Percentiles rank a stretch among this genome's conserved stretches.
Conservation (phyloP, 2,797 vertebrate genomes). For the Danio aesculapii region DNA sequence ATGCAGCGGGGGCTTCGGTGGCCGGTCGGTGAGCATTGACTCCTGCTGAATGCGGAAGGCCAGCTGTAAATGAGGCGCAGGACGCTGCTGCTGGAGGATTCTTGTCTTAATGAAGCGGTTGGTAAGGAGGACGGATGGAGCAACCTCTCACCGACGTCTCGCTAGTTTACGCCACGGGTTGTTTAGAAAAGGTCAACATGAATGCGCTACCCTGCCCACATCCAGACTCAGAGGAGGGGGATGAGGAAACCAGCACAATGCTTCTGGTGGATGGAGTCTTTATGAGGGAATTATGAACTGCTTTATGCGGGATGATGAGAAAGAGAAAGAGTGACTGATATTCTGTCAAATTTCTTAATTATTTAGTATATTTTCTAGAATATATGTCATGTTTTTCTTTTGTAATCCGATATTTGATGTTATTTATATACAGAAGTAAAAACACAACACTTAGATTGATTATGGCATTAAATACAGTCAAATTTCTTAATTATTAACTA, state of each 20-base stretch:
- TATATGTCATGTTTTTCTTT: too few species aligned
- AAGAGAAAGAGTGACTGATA: neutral
- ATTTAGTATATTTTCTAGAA: too few species aligned
- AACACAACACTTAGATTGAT: too few species aligned
- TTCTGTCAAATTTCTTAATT: too few species aligned
- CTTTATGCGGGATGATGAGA: constrained; percentile 1
- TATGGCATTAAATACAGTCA: too few species aligned
- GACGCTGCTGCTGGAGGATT: constrained; percentile 81
- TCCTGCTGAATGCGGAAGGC: constrained; percentile 80
- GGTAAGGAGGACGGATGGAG: constrained; percentile 84
- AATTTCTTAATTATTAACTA: too few species aligned
- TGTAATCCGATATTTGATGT: too few species aligned
- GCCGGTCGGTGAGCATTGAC: constrained; percentile 81
- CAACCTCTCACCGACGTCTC: constrained; percentile 56
- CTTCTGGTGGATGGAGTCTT: neutral
- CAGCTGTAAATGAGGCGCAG: constrained; percentile 85
- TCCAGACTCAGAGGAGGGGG: neutral
- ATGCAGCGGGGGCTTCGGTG: constrained; percentile 83
- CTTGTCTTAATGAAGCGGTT: constrained; percentile 89
- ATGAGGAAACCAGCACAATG: constrained; percentile 4
- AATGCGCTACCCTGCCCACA: constrained; percentile 54
- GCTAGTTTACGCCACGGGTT: constrained; percentile 59
- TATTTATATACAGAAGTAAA: too few species aligned
- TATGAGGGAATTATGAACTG: constrained; percentile 1
- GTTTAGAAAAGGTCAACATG: constrained; percentile 74